These are phyloP conservation scores for Sebastes hopkinsi DNA, from an alignment of 2,797 vertebrate species.

Conservation along the genomic window DNA sequence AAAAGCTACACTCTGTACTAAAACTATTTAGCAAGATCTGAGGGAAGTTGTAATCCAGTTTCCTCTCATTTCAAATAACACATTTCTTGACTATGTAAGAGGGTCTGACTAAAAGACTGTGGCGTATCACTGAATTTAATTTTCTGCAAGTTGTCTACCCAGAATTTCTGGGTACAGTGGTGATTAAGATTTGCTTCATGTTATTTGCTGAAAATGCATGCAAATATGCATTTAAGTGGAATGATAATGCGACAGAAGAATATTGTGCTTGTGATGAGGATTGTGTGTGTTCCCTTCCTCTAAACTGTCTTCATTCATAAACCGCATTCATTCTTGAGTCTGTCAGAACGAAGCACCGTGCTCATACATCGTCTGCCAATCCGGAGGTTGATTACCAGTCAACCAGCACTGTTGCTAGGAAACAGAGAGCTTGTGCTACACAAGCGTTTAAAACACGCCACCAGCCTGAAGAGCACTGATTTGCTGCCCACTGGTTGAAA, in stretches of 20 bases:
- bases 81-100: background rate
- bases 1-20: background rate
- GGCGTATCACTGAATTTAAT: background rate
- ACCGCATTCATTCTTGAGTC: background rate
- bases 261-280: background rate
- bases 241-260: background rate
- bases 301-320: constrained; percentile 18
- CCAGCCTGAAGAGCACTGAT: background rate
- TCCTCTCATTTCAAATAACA: background rate
- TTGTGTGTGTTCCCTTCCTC: background rate
- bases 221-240: background rate
- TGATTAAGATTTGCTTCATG: background rate
- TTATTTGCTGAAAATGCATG: background rate
- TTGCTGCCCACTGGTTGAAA: background rate
- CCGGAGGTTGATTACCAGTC: background rate
- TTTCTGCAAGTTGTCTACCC: background rate
- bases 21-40: background rate
- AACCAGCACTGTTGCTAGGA: constrained; percentile 60
- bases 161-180: background rate
- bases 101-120: background rate
- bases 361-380: constrained; percentile 14
- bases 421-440: constrained; percentile 21
- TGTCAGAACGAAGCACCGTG: constrained; percentile 1
- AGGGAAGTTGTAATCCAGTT: background rate
- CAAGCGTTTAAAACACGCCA: background rate